These are phyloP conservation scores for Monomorium pharaonis DNA, from an alignment of 1,140 invertebrate species.

Conservation along the genomic window DNA sequence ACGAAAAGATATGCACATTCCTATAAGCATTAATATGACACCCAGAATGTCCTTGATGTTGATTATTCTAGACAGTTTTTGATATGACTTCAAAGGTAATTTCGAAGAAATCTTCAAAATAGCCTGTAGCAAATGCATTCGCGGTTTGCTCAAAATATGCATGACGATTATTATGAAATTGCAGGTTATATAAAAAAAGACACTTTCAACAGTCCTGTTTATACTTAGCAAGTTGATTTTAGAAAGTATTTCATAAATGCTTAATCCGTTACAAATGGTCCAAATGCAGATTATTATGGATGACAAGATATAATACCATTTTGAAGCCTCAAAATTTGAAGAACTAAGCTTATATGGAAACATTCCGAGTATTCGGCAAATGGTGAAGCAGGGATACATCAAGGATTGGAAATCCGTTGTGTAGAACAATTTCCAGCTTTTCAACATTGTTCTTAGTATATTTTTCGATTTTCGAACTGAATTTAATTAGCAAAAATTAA, in stretches of 20 bases:
- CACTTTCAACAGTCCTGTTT: not conserved
- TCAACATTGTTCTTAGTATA: not conserved
- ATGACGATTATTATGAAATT: constrained; percentile 39
- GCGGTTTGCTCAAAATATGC: constrained; percentile 36
- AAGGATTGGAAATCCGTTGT: not conserved
- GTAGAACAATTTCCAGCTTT: not conserved
- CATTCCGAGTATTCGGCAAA: not conserved
- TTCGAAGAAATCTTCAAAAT: constrained; percentile 57
- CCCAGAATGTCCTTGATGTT: constrained; percentile 76
- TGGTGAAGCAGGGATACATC: not conserved
- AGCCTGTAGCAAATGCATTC: constrained; percentile 67
- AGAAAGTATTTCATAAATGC: not conserved
- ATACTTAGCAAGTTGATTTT: no score
- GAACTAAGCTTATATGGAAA: not conserved
- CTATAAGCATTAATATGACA: constrained; percentile 42
- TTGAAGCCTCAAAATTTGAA: not conserved
- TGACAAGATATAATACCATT: not conserved
- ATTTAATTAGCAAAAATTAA: no score
- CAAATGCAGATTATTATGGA: not conserved
- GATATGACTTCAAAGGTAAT: constrained; percentile 65
- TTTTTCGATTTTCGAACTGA: not conserved
- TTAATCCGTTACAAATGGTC: not conserved
- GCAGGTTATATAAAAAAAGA: constrained; percentile 63
- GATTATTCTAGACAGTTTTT: constrained; percentile 64
- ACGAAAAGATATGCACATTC: not conserved